Evolutionary conservation across 1,140 invertebrate genomes (phyloP).

Genomic region (Anthonomus grandis): DNA sequence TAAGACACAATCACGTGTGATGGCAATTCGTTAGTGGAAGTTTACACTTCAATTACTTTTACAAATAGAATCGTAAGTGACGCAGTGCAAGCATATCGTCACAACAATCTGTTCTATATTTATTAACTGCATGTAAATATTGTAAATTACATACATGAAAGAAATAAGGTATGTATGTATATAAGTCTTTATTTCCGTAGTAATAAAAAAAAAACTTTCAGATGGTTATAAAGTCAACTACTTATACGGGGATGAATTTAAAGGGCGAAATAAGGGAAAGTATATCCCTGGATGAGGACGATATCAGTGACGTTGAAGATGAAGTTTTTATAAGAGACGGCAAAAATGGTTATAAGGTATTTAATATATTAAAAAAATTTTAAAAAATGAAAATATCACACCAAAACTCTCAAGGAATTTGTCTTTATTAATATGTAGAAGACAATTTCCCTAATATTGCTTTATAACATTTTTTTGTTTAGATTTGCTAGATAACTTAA

Average conservation of each 20-base stretch:
- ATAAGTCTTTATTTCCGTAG: not conserved
- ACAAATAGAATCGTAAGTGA: not conserved
- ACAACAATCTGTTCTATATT: not conserved
- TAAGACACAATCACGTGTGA: not conserved
- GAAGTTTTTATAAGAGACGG: slow-evolving; percentile 75
- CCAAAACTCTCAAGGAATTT: too few species aligned
- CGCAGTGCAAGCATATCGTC: not conserved
- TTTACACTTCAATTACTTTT: not conserved
- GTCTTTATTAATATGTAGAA: not conserved
- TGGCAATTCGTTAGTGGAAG: not conserved
- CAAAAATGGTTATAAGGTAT: slow-evolving; percentile 55
- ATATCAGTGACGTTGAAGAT: slow-evolving; percentile 68
- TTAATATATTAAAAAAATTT: not conserved
- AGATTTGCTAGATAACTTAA: too few species aligned
- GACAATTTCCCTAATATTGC: not conserved
- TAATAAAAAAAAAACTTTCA: not conserved
- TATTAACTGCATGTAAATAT: not conserved
- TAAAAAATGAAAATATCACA: not conserved
- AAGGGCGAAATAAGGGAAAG: slow-evolving; percentile 46
- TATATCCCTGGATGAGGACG: slow-evolving; percentile 54
- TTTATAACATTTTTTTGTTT: too few species aligned
- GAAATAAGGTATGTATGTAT: not conserved
- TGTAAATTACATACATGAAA: not conserved
- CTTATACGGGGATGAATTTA: slow-evolving; percentile 45
- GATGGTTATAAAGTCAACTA: slow-evolving; percentile 38